Evolutionary conservation across 1,140 invertebrate genomes (phyloP).

Genomic region (Drosophila sucinea): DNA sequence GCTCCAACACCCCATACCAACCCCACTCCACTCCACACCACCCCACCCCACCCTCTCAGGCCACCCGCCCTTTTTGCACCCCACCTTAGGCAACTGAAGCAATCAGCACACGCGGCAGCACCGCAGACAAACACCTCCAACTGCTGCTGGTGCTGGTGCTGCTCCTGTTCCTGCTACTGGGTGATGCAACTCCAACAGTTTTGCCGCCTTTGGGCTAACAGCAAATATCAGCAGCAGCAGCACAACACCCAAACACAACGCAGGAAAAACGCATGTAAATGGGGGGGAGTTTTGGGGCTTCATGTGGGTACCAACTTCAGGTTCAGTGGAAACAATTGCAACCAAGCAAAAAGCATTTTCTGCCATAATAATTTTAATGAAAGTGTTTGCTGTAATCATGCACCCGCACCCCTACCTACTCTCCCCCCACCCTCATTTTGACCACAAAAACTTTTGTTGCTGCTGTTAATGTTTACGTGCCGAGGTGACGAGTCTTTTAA

Average conservation of each 20-base stretch:
- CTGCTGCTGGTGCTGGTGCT: neutral
- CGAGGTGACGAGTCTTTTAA: slow-evolving; percentile 67
- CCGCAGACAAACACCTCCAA: slow-evolving; percentile 71
- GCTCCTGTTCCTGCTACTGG: neutral
- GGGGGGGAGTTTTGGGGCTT: slow-evolving; percentile 5
- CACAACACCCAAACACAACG: slow-evolving; percentile 26
- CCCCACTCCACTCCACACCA: neutral
- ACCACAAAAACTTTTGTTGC: slow-evolving; percentile 28
- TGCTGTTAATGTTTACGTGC: slow-evolving; percentile 58
- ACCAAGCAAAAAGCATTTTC: slow-evolving; percentile 75
- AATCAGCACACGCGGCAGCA: slow-evolving; percentile 79
- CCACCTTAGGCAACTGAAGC: slow-evolving; percentile 69
- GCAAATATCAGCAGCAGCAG: slow-evolving; percentile 26
- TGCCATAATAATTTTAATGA: slow-evolving; percentile 81
- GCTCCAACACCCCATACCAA: slow-evolving; percentile 1
- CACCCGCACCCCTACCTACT: neutral
- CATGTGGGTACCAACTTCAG: slow-evolving; percentile 53
- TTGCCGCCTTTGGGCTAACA: slow-evolving; percentile 69
- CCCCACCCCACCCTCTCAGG: slow-evolving; percentile 11
- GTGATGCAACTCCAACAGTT: slow-evolving; percentile 36
- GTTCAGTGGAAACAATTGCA: slow-evolving; percentile 73
- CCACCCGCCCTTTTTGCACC: neutral
- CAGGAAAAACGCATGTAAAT: slow-evolving; percentile 64
- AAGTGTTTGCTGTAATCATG: slow-evolving; percentile 79
- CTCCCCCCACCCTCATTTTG: slow-evolving; percentile 2